Conservation (phyloP, 1,140 invertebrate genomes). For the Sycophila sp. region DNA sequence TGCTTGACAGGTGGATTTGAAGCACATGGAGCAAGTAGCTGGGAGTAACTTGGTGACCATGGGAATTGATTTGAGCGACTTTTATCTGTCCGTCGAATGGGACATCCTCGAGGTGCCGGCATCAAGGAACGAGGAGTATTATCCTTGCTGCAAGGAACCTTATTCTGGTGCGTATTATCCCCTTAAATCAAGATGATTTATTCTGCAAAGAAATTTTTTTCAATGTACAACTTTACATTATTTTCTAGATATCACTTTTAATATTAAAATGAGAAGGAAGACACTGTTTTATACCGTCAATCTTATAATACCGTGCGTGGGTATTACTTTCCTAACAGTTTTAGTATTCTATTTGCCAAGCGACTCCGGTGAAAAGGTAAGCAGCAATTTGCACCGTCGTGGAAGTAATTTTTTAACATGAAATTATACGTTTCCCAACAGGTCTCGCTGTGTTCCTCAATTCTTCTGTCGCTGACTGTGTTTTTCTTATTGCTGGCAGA, state of each 20-base stretch:
- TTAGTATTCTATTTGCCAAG: slow-evolving; percentile 96
- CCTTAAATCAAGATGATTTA: neutral
- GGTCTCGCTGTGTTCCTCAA: slow-evolving; percentile 95
- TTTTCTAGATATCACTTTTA: slow-evolving; percentile 89
- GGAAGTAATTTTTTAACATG: neutral
- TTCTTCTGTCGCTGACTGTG: slow-evolving; percentile 97
- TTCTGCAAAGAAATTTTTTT: neutral
- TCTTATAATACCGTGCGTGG: slow-evolving; percentile 90
- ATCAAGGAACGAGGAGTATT: slow-evolving; percentile 93
- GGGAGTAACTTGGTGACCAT: slow-evolving; percentile 88
- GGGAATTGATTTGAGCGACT: slow-evolving; percentile 93
- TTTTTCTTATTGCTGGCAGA: slow-evolving; percentile 97
- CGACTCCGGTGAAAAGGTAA: slow-evolving; percentile 93
- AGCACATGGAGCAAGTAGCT: slow-evolving; percentile 89
- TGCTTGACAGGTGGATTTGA: slow-evolving; percentile 82
- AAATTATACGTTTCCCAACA: slow-evolving; percentile 52
- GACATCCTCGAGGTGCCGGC: slow-evolving; percentile 97
- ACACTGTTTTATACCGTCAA: slow-evolving; percentile 94
- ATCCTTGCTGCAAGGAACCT: slow-evolving; percentile 84
- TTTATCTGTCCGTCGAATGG: slow-evolving; percentile 99
- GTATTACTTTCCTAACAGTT: slow-evolving; percentile 92
- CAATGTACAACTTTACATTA: neutral
- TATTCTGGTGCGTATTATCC: slow-evolving; percentile 74
- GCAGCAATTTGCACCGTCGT: neutral
- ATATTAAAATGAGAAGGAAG: slow-evolving; percentile 92